phyloP scores from a whole-genome alignment of 2,797 vertebrate genomes.

The Allochrocebus solatus region DNA sequence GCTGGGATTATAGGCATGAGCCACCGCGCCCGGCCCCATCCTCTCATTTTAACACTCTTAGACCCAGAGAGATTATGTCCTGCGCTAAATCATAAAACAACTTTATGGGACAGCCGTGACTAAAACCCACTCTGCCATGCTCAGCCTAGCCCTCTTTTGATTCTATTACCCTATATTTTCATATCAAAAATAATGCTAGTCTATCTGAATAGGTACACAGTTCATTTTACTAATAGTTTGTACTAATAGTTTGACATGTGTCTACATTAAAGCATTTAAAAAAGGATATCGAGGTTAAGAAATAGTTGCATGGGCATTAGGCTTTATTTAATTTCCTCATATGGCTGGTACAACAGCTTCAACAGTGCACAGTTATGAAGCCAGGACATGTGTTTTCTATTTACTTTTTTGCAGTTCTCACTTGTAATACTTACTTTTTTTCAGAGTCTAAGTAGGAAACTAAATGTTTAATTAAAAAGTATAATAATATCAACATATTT shows the following conservation, averaged over 20 bases:
- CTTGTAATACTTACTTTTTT: constrained; percentile 25
- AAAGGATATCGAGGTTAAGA: not conserved
- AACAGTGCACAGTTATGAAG: not conserved
- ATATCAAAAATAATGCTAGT: not conserved
- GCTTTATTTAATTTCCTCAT: constrained; percentile 40
- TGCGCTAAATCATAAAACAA: not conserved
- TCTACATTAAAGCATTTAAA: not conserved
- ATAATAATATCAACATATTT: constrained; percentile 2
- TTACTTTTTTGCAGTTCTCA: constrained; percentile 50
- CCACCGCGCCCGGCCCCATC: no score
- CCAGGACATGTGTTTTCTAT: constrained; percentile 16
- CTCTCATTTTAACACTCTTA: not conserved
- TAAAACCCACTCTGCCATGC: not conserved
- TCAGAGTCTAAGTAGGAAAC: not conserved
- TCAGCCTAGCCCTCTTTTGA: not conserved
- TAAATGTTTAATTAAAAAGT: constrained; percentile 45
- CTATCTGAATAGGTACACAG: not conserved
- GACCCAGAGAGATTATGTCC: not conserved
- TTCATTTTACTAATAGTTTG: constrained; percentile 17
- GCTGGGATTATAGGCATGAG: no score
- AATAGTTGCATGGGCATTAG: not conserved
- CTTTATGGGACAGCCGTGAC: not conserved
- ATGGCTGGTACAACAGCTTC: not conserved
- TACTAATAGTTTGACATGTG: not conserved
- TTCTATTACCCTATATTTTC: not conserved